Conservation (phyloP, 2,113 vertebrate genomes). For the Euleptes europaea region DNA sequence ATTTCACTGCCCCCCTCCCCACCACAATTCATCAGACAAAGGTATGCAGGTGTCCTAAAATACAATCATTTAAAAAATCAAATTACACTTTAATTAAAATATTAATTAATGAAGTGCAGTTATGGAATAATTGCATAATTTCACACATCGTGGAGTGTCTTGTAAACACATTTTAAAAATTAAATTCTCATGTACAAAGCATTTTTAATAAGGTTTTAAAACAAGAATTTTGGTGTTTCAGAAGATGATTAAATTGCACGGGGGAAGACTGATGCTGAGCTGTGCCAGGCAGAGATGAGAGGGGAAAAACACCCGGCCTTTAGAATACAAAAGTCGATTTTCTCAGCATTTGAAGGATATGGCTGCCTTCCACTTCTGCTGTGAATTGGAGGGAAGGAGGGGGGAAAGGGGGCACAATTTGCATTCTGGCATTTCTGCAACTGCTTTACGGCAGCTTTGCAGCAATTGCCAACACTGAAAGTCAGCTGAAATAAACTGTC, state of each 20-base stretch:
- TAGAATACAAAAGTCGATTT: neutral
- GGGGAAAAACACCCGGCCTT: neutral
- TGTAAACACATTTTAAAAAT: slow-evolving; percentile 70
- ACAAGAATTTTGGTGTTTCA: slow-evolving; percentile 34
- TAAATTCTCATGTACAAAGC: slow-evolving; percentile 59
- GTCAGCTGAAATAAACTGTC: too few species aligned
- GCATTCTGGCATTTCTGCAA: too few species aligned
- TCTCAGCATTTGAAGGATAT: neutral
- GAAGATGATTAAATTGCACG: slow-evolving; percentile 21
- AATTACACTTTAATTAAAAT: slow-evolving; percentile 71
- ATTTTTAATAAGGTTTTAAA: slow-evolving; percentile 53
- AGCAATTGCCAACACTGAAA: too few species aligned
- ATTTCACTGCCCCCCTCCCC: neutral
- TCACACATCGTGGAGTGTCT: slow-evolving; percentile 64
- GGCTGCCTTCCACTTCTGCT: too few species aligned
- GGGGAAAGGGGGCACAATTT: too few species aligned
- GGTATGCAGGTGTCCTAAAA: slow-evolving; percentile 34
- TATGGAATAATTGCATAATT: slow-evolving; percentile 74
- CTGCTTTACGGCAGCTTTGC: too few species aligned
- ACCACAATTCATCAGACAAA: slow-evolving; percentile 24
- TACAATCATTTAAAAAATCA: slow-evolving; percentile 52
- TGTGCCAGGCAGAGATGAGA: neutral
- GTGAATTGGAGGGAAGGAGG: too few species aligned
- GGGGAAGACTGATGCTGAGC: neutral
- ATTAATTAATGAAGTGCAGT: slow-evolving; percentile 75